Evolutionary conservation across 2,113 vertebrate genomes (phyloP).

Genomic region (Coptodon rendalli): DNA sequence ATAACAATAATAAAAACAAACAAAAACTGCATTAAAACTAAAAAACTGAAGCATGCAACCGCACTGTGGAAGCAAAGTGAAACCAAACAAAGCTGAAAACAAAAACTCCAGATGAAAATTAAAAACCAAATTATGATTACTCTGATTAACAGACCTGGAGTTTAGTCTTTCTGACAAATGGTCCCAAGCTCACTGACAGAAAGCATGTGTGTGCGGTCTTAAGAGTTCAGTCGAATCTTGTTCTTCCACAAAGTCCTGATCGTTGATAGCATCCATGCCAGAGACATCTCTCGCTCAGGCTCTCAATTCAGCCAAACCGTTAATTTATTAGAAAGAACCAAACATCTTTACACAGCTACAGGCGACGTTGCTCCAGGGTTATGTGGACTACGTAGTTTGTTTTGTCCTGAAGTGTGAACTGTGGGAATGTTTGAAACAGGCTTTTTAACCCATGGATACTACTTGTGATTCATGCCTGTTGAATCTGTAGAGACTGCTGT

Average conservation of each 20-base stretch:
- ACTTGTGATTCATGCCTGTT: rapidly evolving
- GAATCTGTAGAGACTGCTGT: neutral
- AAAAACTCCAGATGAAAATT: neutral
- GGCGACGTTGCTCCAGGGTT: neutral
- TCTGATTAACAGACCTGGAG: neutral
- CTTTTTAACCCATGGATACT: rapidly evolving
- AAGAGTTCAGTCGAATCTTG: neutral
- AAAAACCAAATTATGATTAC: rapidly evolving
- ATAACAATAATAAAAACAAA: neutral
- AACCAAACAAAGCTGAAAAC: neutral
- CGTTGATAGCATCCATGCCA: neutral
- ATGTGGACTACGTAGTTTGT: neutral
- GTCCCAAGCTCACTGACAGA: neutral
- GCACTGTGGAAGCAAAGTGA: rapidly evolving
- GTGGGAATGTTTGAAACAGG: neutral
- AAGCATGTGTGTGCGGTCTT: neutral
- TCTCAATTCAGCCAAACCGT: neutral
- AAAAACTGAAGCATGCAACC: neutral
- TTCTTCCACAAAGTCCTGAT: neutral
- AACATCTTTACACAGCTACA: neutral
- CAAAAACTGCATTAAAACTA: neutral
- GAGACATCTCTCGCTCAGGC: neutral
- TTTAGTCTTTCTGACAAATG: neutral
- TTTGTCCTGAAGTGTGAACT: neutral
- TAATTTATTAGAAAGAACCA: neutral